Evolutionary conservation across 2,113 vertebrate genomes (phyloP).

Genomic region (Embiotoca jacksoni): DNA sequence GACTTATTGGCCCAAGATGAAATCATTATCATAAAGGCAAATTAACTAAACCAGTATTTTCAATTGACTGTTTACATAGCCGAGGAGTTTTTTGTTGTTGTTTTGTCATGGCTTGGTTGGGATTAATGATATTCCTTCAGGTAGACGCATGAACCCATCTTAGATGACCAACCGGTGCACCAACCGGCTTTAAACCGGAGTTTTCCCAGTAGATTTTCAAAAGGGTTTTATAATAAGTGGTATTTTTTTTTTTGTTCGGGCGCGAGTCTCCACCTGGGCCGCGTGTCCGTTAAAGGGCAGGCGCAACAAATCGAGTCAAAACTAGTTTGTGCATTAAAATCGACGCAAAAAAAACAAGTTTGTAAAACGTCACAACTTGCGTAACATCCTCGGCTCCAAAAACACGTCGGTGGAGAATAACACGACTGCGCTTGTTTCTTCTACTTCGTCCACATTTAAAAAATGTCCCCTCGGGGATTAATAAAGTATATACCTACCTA

Average conservation of each 20-base stretch:
- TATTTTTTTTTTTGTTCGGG: too few relatives aligned
- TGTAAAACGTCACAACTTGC: neutral
- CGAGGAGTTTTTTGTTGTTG: constrained; percentile 46
- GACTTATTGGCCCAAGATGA: constrained; percentile 78
- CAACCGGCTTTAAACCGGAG: neutral
- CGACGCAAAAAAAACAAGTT: neutral
- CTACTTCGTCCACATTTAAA: constrained; percentile 16
- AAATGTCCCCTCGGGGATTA: too few relatives aligned
- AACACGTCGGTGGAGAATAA: neutral
- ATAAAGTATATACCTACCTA: too few relatives aligned
- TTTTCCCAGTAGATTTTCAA: too few relatives aligned
- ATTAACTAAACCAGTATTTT: constrained; percentile 86
- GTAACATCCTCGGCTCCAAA: too few relatives aligned
- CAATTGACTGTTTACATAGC: constrained; percentile 77
- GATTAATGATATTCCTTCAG: constrained; percentile 58
- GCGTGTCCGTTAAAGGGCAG: too few relatives aligned
- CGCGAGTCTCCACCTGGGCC: too few relatives aligned
- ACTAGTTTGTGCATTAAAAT: neutral
- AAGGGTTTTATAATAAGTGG: too few relatives aligned
- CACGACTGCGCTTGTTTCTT: neutral
- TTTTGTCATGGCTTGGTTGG: constrained; percentile 29
- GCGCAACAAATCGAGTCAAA: neutral
- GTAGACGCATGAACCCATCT: constrained; percentile 21
- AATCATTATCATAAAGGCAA: constrained; percentile 82
- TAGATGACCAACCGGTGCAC: neutral